These are phyloP conservation scores for Stomatorhinus ivindoensis DNA, from an alignment of 2,113 vertebrate species.

Conservation along the genomic window DNA sequence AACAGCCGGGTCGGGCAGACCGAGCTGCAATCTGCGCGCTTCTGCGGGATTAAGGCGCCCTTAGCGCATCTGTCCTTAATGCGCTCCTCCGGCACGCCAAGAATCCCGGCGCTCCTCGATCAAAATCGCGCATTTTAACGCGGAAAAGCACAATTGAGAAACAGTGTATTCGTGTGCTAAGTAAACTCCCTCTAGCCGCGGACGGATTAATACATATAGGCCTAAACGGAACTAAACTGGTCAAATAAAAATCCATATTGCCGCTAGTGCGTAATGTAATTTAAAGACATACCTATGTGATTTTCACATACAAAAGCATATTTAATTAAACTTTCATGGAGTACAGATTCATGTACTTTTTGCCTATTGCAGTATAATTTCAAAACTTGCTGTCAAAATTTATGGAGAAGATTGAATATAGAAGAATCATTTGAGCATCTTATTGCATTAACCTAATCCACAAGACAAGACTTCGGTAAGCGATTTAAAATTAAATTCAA, in stretches of 20 bases:
- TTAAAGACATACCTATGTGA: neutral
- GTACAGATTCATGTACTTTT: neutral
- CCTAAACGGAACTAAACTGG: neutral
- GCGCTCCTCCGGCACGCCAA: neutral
- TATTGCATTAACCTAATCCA: neutral
- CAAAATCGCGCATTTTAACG: neutral
- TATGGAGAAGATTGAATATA: neutral
- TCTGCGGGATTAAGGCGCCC: neutral
- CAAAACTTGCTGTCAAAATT: neutral
- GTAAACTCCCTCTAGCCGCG: neutral
- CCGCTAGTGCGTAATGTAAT: neutral
- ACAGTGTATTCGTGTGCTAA: neutral
- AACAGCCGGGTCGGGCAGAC: neutral
- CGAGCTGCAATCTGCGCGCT: neutral
- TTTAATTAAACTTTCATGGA: neutral
- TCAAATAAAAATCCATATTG: neutral
- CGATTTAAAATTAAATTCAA: neutral
- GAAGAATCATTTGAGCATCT: neutral
- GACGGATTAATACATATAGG: neutral
- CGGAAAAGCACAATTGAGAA: neutral
- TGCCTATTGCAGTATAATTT: neutral
- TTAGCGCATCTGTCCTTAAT: neutral
- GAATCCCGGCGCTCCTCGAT: neutral
- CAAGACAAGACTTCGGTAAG: neutral
- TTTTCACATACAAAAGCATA: neutral